Evolutionary conservation across 2,888 invertebrate genomes (phyloP).

Genomic region (Polyploca ridens): DNA sequence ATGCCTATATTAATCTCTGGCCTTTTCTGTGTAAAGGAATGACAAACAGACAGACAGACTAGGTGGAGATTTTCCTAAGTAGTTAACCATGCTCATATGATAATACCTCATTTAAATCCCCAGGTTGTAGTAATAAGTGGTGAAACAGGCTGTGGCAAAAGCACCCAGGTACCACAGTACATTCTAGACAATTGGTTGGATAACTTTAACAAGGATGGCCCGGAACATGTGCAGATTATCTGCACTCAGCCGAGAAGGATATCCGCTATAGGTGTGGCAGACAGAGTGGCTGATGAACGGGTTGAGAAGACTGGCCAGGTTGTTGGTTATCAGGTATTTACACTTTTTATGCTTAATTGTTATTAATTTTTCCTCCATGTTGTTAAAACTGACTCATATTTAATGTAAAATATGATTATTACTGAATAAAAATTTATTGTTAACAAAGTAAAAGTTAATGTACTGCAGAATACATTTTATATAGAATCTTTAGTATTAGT

Average conservation of each 20-base stretch:
- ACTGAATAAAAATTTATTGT: too few species aligned
- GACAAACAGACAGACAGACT: too few species aligned
- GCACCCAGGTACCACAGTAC: slow-evolving; percentile 97
- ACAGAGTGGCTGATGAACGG: slow-evolving; percentile 94
- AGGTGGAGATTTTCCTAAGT: too few species aligned
- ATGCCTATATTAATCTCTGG: too few species aligned
- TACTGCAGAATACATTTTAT: too few species aligned
- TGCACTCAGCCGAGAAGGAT: slow-evolving; percentile 97
- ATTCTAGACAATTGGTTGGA: slow-evolving; percentile 94
- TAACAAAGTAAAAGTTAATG: too few species aligned
- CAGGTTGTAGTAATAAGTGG: slow-evolving; percentile 91
- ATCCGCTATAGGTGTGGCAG: slow-evolving; percentile 96
- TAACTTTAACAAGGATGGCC: slow-evolving; percentile 78
- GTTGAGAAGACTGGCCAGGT: slow-evolving; percentile 90
- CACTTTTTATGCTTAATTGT: background rate
- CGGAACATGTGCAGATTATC: slow-evolving; percentile 91
- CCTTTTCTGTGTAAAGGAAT: too few species aligned
- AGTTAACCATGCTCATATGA: too few species aligned
- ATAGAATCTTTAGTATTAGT: too few species aligned
- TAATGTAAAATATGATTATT: too few species aligned
- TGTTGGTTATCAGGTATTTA: slow-evolving; percentile 88
- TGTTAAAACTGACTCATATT: background rate
- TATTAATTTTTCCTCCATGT: slow-evolving; percentile 30
- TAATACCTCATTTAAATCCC: slow-evolving; percentile 13
- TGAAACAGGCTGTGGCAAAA: slow-evolving; percentile 94